phyloP scores from a whole-genome alignment of 2,888 invertebrate genomes.

The Caenorhabditis sulstoni region DNA sequence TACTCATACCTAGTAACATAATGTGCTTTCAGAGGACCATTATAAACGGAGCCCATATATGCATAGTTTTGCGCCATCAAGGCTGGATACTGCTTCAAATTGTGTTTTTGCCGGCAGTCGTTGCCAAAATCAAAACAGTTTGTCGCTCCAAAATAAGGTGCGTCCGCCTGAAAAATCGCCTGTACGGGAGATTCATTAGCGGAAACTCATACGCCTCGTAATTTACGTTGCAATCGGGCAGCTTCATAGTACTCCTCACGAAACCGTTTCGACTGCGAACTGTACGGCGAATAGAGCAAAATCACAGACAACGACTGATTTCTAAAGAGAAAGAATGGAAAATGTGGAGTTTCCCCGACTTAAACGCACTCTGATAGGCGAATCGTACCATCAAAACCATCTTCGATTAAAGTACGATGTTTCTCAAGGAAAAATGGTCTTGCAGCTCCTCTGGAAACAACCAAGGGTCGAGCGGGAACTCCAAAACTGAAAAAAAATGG shows the following conservation, averaged over 20 bases:
- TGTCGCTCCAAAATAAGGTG: slow-evolving; percentile 43
- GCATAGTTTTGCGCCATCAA: slow-evolving; percentile 32
- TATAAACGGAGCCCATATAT: slow-evolving; percentile 29
- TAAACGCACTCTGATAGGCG: slow-evolving; percentile 17
- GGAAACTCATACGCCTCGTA: slow-evolving; percentile 27
- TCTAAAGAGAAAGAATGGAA: slow-evolving; percentile 8
- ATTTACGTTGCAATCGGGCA: slow-evolving; percentile 18
- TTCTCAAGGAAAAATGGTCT: slow-evolving; percentile 48
- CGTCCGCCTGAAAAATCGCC: slow-evolving; percentile 28
- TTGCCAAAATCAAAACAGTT: slow-evolving; percentile 48
- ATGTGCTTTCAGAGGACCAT: slow-evolving; percentile 36
- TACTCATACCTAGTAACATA: slow-evolving; percentile 46
- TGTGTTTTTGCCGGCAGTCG: slow-evolving; percentile 39
- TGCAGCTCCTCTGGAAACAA: slow-evolving; percentile 38
- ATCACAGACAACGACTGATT: slow-evolving; percentile 31
- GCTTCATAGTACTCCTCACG: slow-evolving; percentile 41
- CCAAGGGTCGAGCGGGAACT: slow-evolving; percentile 19
- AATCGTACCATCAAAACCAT: slow-evolving; percentile 44
- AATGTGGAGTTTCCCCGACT: not conserved
- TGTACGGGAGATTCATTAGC: no score
- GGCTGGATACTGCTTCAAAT: slow-evolving; percentile 47
- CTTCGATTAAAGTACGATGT: slow-evolving; percentile 46
- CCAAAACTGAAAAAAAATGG: slow-evolving; percentile 13
- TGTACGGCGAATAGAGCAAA: slow-evolving; percentile 56
- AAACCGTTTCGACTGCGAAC: slow-evolving; percentile 41